Evolutionary conservation across 2,888 invertebrate genomes (phyloP).

Genomic region (Choristoneura rosaceana): DNA sequence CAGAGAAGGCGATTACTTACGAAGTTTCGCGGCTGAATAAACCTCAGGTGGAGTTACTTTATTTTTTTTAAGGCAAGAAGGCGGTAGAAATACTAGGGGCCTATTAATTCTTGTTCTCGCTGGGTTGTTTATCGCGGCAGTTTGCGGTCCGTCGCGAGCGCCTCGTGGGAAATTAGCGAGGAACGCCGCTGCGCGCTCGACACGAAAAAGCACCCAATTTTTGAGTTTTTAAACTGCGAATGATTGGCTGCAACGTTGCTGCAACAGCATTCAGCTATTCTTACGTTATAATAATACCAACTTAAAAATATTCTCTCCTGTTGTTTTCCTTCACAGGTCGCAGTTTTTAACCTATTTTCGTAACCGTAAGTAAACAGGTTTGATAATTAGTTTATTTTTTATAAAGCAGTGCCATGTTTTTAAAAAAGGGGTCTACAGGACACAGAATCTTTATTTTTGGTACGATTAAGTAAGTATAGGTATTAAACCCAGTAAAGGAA

Average conservation of each 20-base stretch:
- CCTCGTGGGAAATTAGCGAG: constrained; percentile 41
- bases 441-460: no score
- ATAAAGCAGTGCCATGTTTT: no score
- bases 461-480: no score
- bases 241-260: constrained; percentile 11
- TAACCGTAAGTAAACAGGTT: no score
- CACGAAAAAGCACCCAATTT: constrained; percentile 41
- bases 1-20: constrained; percentile 35
- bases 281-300: no score
- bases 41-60: constrained; percentile 33
- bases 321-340: no score
- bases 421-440: no score
- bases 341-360: no score
- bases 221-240: constrained; percentile 41
- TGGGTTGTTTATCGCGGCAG: constrained; percentile 41
- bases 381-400: no score
- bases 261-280: no score
- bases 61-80: constrained; percentile 31
- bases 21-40: constrained; percentile 33
- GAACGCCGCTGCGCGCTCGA: constrained; percentile 25
- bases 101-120: constrained; percentile 42
- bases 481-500: neutral
- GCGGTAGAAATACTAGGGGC: constrained; percentile 37
- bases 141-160: constrained; percentile 39
- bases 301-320: no score